These are phyloP conservation scores for Nymphalis c-album DNA, from an alignment of 2,888 invertebrate genomes.

Conservation along the genomic window DNA sequence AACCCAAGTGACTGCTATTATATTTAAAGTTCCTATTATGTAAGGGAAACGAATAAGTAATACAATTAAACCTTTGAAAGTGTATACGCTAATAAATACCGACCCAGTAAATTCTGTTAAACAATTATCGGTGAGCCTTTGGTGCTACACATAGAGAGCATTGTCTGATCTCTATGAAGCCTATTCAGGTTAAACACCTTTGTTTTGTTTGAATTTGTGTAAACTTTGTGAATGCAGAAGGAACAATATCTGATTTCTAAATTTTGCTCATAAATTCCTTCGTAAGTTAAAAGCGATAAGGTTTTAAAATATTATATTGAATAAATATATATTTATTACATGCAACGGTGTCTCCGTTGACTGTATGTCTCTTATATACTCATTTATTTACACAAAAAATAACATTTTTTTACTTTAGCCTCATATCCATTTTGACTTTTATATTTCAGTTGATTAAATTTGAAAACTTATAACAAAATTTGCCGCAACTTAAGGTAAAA, in stretches of 20 bases:
- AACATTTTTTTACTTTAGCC: no score
- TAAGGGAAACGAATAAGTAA: neutral
- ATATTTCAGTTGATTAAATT: no score
- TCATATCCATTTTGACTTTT: no score
- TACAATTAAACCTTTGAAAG: slow-evolving; percentile 24
- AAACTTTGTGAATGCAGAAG: slow-evolving; percentile 18
- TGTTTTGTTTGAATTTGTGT: slow-evolving; percentile 33
- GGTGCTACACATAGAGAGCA: slow-evolving; percentile 51
- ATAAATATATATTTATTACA: no score
- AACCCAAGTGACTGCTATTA: neutral
- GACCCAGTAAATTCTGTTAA: slow-evolving; percentile 61
- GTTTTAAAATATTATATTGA: no score
- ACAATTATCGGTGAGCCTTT: slow-evolving; percentile 64
- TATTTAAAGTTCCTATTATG: slow-evolving; percentile 4
- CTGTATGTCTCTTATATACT: no score
- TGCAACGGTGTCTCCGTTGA: no score
- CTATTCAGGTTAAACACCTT: slow-evolving; percentile 22
- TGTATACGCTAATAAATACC: slow-evolving; percentile 42
- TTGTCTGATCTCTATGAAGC: slow-evolving; percentile 48
- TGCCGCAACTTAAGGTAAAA: no score
- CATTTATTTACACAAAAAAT: no score
- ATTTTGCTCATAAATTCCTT: slow-evolving; percentile 5
- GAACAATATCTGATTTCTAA: slow-evolving; percentile 26
- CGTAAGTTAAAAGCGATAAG: no score
- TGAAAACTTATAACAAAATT: no score